Evolutionary conservation across 2,113 vertebrate species (phyloP).

Genomic region (Capreolus pygargus): DNA sequence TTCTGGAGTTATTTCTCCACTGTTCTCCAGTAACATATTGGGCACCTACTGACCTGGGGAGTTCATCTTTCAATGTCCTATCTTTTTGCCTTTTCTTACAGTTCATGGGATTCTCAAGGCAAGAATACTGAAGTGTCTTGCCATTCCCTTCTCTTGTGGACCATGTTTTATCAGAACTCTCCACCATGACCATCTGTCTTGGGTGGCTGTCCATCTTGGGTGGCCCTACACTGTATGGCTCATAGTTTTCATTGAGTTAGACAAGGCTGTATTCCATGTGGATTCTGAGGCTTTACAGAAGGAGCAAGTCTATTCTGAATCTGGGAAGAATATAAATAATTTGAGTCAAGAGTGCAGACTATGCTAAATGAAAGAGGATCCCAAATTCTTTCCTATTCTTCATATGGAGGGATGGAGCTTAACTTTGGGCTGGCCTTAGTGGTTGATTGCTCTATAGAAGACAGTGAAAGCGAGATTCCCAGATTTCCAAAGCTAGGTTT

Average conservation of each 20-base stretch:
- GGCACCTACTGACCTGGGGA: background rate
- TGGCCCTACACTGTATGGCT: background rate
- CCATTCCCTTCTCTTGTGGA: background rate
- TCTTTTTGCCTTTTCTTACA: background rate
- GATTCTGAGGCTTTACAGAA: background rate
- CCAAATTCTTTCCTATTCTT: background rate
- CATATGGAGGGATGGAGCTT: background rate
- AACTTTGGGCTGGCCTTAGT: background rate
- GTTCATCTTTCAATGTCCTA: background rate
- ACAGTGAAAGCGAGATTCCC: background rate
- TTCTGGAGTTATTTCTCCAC: background rate
- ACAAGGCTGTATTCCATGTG: background rate
- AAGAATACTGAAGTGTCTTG: background rate
- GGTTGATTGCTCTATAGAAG: background rate
- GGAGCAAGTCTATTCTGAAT: background rate
- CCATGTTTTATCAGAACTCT: background rate
- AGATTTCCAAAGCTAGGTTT: background rate
- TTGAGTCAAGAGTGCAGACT: background rate
- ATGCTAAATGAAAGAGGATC: background rate
- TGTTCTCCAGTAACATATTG: background rate
- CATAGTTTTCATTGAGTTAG: background rate
- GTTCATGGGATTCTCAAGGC: background rate
- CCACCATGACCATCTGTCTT: background rate
- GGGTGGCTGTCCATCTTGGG: fast-evolving
- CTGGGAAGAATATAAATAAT: background rate